These are phyloP conservation scores for Oncorhynchus masou DNA, from an alignment of 2,113 vertebrate genomes.

Conservation along the genomic window DNA sequence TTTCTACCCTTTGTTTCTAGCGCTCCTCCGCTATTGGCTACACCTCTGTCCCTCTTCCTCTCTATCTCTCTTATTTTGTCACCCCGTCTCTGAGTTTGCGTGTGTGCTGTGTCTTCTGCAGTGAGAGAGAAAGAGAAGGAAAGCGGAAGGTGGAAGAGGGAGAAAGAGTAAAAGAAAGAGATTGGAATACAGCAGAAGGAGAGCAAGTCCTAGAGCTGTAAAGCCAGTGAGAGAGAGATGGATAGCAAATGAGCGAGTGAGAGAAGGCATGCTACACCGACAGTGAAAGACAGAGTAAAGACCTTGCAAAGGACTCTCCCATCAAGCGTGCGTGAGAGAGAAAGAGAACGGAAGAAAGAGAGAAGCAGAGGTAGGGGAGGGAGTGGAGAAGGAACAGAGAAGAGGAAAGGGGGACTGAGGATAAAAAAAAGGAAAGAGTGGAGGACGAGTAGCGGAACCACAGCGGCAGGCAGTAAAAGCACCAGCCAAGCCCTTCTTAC, in stretches of 20 bases:
- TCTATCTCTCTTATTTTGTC: conserved; percentile 1
- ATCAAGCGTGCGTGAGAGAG: conserved; percentile 8
- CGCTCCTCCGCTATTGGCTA: conserved; percentile 57
- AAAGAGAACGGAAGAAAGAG: conserved; percentile 11
- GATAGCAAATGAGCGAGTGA: conserved; percentile 15
- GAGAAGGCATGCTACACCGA: conserved; percentile 26
- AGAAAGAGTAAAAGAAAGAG: neutral
- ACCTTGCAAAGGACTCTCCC: conserved; percentile 40
- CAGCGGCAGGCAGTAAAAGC: conserved; percentile 26
- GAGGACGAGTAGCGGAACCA: neutral
- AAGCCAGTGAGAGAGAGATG: neutral
- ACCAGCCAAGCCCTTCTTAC: conserved; percentile 24
- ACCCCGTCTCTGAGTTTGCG: conserved; percentile 44
- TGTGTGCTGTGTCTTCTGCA: conserved; percentile 15
- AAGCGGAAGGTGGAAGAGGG: too few species aligned
- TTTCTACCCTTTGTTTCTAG: conserved; percentile 63
- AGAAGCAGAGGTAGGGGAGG: conserved; percentile 4
- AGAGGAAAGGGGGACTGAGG: conserved; percentile 34
- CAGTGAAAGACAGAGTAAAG: conserved; percentile 34
- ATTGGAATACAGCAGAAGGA: neutral
- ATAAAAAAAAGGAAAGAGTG: conserved; percentile 30
- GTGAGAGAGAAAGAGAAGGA: conserved; percentile 10
- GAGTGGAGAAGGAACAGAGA: conserved; percentile 12
- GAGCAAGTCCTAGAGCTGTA: neutral
- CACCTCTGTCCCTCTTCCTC: conserved; percentile 22